Base-by-base conservation (phyloP, 2,888 invertebrate genomes). In the Drosophila diplacantha region DNA sequence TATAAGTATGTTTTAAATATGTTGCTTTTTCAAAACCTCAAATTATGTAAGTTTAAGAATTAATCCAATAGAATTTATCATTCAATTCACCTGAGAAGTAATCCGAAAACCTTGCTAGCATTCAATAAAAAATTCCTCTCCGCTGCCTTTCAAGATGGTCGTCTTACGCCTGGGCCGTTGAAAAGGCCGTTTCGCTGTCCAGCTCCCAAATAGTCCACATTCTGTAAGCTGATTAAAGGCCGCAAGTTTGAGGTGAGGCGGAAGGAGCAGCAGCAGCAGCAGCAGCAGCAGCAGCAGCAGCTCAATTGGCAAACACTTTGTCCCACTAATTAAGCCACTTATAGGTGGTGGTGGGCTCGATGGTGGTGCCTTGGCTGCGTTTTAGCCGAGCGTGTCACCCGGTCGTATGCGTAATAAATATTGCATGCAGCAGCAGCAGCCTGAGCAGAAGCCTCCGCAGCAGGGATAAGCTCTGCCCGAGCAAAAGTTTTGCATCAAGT, bases 281-380 rank as follows among this genome's bases (percentile, higher is more conserved):
- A 58, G 56, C 72, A 41, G 55, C 12, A 38, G 38, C 37, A 55
- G 53, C 70, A 46, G 58, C 16, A 47, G 43, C 38, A 58, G 56
- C 72, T 60, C 62, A 63, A 84, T 80, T 83, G 78, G 58, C 57
- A 60, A 71, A 69, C 79, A 78, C 68, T 84, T 81, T 73, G 73
- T 71, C 53, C 56, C 68, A 62, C 76, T 79, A 83, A 80, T 80
- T 80, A 83, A 75, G 73, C 71, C 68, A 71, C 57, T 71, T 81
- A 81, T 62, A 65, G 59, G 64, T 55, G 50, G 46, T n/a, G 29
- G 46, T 18, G 44, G 29, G 14, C 44, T 31, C 3, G 22, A n/a
- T 24, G 24, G 24, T 6, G 14, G 47, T 57, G 55, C 43, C 46
- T n/a, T 51, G 61, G 61, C 66, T 43, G 41, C 66, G 41, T 32